These are phyloP conservation scores for Theristicus caerulescens DNA, from an alignment of 2,113 vertebrate species.

Conservation along the genomic window DNA sequence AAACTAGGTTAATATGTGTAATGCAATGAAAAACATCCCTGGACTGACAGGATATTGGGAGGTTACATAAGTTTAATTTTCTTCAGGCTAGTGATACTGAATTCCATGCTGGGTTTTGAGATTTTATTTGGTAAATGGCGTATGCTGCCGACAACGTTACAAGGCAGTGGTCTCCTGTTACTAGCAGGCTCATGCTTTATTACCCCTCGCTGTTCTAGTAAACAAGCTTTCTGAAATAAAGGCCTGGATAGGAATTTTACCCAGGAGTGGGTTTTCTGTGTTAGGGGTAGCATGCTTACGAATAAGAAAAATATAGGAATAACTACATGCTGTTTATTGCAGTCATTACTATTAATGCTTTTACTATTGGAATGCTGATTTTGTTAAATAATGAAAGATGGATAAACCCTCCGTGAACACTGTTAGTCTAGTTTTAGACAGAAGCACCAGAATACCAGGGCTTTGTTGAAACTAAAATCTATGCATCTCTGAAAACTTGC, in stretches of 20 bases:
- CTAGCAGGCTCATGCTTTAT: neutral
- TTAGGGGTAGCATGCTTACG: neutral
- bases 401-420: neutral
- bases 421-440: neutral
- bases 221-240: neutral
- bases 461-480: neutral
- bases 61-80: neutral
- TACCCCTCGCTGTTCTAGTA: neutral
- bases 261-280: neutral
- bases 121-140: neutral
- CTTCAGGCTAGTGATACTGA: neutral
- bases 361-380: neutral
- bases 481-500: neutral
- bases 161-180: fast-evolving
- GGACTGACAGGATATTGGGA: neutral
- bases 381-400: neutral
- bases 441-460: neutral
- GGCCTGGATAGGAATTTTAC: neutral
- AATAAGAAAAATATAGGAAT: neutral
- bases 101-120: neutral
- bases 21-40: neutral
- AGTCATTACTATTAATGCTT: neutral
- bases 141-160: fast-evolving
- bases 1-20: neutral
- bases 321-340: neutral